Evolutionary conservation across 2,113 vertebrate species (phyloP).

Genomic region (Chaenocephalus aceratus): DNA sequence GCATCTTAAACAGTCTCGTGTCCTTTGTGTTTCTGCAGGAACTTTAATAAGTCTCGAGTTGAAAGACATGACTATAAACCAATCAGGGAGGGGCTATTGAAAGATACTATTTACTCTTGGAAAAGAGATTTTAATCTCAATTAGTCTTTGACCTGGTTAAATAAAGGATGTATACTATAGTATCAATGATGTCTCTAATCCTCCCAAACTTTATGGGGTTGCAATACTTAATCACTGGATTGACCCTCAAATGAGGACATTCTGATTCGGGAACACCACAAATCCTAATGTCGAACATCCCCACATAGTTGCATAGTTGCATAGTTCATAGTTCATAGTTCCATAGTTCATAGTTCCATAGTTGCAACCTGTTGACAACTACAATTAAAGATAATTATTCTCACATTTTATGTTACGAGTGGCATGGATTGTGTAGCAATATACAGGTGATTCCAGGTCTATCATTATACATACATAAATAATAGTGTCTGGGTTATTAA

Average conservation of each 20-base stretch:
- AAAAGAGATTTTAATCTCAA: too few relatives aligned
- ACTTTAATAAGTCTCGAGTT: background rate
- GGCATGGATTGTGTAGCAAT: background rate
- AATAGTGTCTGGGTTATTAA: background rate
- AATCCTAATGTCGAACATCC: background rate
- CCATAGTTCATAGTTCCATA: background rate
- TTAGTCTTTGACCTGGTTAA: too few relatives aligned
- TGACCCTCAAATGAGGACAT: background rate
- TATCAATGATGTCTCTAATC: background rate
- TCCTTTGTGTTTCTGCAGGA: background rate
- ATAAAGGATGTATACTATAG: background rate
- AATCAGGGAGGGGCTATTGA: slow-evolving; percentile 16
- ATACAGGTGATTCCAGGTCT: background rate
- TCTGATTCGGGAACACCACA: background rate
- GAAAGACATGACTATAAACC: background rate
- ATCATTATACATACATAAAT: background rate
- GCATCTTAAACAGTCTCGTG: background rate
- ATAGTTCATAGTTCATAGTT: too few relatives aligned
- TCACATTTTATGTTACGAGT: background rate
- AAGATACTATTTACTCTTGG: background rate
- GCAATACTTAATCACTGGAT: background rate
- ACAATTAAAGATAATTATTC: slow-evolving; percentile 9
- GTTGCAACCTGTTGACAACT: slow-evolving; percentile 1
- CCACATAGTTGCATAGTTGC: background rate
- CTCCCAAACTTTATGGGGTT: background rate